A percentile compares a stretch with the other conserved stretches of the same genome.
Conservation (phyloP, 2,797 vertebrate species). For the Myotis pilosus region DNA sequence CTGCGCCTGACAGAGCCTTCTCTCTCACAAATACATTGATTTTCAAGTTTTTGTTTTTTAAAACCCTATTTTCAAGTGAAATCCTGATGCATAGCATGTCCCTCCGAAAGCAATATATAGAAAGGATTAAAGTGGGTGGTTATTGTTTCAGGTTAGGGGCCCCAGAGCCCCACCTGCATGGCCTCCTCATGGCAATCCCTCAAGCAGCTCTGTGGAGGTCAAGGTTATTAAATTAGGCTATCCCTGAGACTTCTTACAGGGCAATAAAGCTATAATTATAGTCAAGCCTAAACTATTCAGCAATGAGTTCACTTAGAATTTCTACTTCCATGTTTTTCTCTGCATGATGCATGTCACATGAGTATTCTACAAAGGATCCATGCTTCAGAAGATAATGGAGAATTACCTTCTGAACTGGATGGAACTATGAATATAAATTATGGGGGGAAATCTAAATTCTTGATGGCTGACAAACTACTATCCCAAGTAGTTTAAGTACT, state of each 20-base stretch:
- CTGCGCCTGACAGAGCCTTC: not conserved
- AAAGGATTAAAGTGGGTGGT: not conserved
- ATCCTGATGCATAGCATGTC: not conserved
- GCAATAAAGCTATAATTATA: not conserved
- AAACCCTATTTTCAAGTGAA: slow-evolving; percentile 16
- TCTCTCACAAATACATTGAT: not conserved
- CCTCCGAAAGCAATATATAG: not conserved
- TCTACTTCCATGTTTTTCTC: slow-evolving; percentile 3
- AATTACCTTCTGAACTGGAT: not conserved
- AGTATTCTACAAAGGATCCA: not conserved
- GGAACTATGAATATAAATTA: not conserved
- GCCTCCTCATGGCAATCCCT: not conserved
- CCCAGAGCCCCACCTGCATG: too few species aligned
- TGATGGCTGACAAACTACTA: slow-evolving; percentile 10
- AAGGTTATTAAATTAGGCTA: not conserved
- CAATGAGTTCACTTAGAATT: slow-evolving; percentile 9
- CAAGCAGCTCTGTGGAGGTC: not conserved
- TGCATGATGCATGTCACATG: not conserved
- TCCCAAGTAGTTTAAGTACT: not conserved
- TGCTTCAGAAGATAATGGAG: not conserved
- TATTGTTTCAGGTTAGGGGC: not conserved
- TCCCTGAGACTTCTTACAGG: not conserved
- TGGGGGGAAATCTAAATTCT: not conserved
- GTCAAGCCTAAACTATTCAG: not conserved
- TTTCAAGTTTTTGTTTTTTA: not conserved